Conservation (phyloP, 2,113 vertebrate species). For the Odontophorus gujanensis region DNA sequence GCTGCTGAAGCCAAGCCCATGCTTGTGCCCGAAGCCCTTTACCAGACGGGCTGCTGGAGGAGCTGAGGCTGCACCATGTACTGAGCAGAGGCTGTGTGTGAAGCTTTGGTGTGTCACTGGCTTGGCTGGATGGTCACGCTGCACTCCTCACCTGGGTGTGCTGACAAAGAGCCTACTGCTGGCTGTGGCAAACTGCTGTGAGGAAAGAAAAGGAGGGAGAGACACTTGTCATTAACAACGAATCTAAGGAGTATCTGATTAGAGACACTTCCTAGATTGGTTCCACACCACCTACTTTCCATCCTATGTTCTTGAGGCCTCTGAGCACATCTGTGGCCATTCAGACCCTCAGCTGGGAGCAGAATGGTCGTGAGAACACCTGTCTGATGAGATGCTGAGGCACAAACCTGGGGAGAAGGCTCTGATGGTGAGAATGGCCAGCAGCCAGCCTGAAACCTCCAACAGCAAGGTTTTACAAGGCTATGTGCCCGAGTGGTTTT, state of each 20-base stretch:
- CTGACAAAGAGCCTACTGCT: rapidly evolving
- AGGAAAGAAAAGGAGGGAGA: background rate
- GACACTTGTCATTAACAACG: background rate
- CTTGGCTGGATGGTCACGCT: background rate
- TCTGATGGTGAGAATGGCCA: background rate
- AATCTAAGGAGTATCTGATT: background rate
- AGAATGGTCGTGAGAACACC: background rate
- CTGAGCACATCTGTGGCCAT: background rate
- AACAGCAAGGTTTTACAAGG: rapidly evolving
- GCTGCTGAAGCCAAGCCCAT: background rate
- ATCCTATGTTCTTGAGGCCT: rapidly evolving
- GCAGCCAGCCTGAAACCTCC: background rate
- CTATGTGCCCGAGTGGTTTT: background rate
- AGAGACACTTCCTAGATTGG: rapidly evolving
- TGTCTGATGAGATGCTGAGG: background rate
- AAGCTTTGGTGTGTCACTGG: rapidly evolving
- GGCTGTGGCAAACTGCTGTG: background rate
- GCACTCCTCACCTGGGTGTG: background rate
- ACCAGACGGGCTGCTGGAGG: background rate
- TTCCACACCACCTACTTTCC: background rate
- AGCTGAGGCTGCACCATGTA: background rate
- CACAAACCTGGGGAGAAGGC: background rate
- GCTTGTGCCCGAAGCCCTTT: background rate
- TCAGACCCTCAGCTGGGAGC: background rate
- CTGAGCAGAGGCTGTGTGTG: background rate